Percentiles rank a stretch among this genome's conserved stretches.
These are phyloP conservation scores for Ginglymostoma cirratum DNA, from an alignment of 2,113 vertebrate species.

Conservation along the genomic window DNA sequence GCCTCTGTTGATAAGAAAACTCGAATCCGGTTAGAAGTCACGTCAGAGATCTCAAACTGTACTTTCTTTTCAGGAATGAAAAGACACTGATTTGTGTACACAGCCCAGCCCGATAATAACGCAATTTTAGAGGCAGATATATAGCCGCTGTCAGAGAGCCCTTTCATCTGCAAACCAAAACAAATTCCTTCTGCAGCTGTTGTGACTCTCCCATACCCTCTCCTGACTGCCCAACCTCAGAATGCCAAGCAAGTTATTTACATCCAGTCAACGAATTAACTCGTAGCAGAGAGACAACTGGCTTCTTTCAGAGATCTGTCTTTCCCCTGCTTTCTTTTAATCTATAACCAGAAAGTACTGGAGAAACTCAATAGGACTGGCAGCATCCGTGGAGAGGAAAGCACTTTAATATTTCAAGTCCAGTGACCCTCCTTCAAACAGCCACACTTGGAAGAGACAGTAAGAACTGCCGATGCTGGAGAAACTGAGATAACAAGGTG, in stretches of 20 bases:
- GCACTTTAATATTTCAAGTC: no score
- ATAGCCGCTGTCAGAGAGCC: background rate
- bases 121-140: background rate
- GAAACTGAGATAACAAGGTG: no score
- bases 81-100: background rate
- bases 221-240: background rate
- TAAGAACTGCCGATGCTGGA: no score
- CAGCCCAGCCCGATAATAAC: background rate
- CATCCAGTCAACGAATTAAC: background rate
- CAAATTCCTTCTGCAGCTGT: conserved; percentile 23
- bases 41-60: no score
- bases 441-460: no score
- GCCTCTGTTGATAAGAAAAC: background rate
- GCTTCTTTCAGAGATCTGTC: background rate
- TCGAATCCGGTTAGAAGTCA: background rate
- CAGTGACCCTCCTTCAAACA: no score
- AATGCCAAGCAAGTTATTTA: background rate
- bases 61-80: background rate
- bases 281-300: background rate
- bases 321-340: background rate
- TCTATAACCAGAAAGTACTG: no score
- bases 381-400: no score
- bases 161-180: conserved; percentile 3
- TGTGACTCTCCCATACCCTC: background rate
- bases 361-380: no score